Evolutionary conservation across 2,113 vertebrate species (phyloP), one percentile per base, ranked within the genome.

Genomic region (Albula goreensis): DNA sequence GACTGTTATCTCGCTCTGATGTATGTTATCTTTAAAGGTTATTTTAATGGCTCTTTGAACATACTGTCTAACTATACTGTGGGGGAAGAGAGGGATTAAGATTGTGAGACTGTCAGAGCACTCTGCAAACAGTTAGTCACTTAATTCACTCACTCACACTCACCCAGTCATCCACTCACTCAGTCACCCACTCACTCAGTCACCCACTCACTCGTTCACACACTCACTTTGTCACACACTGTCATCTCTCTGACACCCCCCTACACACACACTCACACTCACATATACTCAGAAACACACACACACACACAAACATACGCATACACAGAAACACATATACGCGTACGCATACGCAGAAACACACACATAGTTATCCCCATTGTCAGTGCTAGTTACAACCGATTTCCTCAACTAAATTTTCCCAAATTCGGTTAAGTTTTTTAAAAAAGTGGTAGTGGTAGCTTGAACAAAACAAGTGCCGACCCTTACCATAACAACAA

Each of bases 1-100:
- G 93, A 95, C 93, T 93, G 93, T 95, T 94, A 93, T 91, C 89
- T 85, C 85, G 87, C 88, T 89, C 89, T 94, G 87, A 91, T 88
- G 90, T 82, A 80, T 89, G 89, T 89, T 89, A 91, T 90, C 91
- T 86, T 86, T 41, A 84, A 89, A 81, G 86, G 83, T 90, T 80
- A 89, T 87, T 66, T 48, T 86, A 90, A 86, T 66, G 7, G 86
- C 88, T 74, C 86, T 92, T 86, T 90, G 78, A 90, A 88, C 89
- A 85, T 91, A 88, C 90, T 91, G 89, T 92, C 90, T 87, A 92
- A 91, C 89, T 92, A 89, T 70, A 88, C 87, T 89, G 89, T 92
- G 89, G 89, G 87, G 88, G 25, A 60, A 52, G 86, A 60, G 53
- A 83, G 90, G 90, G 89, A 90, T 86, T 85, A 88, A 89, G 79